phyloP scores from a whole-genome alignment of 2,888 invertebrate genomes.

The Caradrina clavipalpis region DNA sequence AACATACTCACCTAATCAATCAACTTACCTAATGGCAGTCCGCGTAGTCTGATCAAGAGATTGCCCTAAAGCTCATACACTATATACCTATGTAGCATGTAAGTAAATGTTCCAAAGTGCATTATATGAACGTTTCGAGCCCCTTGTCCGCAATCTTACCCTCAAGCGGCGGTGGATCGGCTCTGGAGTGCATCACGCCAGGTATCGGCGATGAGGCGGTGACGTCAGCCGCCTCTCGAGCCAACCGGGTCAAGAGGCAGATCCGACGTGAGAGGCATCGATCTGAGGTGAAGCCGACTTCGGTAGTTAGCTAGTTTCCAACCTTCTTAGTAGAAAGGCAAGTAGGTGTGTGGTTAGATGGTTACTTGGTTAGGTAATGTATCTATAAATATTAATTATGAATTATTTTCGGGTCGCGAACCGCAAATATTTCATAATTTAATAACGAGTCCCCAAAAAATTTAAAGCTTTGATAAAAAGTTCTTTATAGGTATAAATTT shows the following conservation, averaged over 20 bases:
- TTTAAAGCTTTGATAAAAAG: neutral
- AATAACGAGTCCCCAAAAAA: too few relatives aligned
- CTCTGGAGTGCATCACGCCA: slow-evolving; percentile 37
- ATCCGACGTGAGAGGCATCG: slow-evolving; percentile 46
- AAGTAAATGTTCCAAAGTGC: too few relatives aligned
- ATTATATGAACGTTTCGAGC: neutral
- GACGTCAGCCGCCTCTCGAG: slow-evolving; percentile 41
- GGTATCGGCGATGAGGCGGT: slow-evolving; percentile 22
- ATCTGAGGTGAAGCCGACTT: slow-evolving; percentile 42
- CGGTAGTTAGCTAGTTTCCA: slow-evolving; percentile 24
- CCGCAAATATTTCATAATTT: too few relatives aligned
- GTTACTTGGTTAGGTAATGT: neutral
- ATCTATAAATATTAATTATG: too few relatives aligned
- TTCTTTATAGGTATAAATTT: neutral
- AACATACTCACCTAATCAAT: neutral
- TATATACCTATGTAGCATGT: too few relatives aligned
- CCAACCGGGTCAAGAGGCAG: slow-evolving; percentile 47
- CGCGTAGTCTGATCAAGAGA: too few relatives aligned
- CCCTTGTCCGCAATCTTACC: slow-evolving; percentile 11
- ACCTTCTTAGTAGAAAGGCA: neutral
- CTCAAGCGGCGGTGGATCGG: slow-evolving; percentile 31
- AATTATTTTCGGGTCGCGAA: too few relatives aligned
- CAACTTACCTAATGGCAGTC: neutral
- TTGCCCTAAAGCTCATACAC: too few relatives aligned
- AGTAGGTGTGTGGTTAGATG: neutral